These are phyloP conservation scores for Nothobranchius furzeri DNA, from an alignment of 2,113 vertebrate species.

Conservation along the genomic window DNA sequence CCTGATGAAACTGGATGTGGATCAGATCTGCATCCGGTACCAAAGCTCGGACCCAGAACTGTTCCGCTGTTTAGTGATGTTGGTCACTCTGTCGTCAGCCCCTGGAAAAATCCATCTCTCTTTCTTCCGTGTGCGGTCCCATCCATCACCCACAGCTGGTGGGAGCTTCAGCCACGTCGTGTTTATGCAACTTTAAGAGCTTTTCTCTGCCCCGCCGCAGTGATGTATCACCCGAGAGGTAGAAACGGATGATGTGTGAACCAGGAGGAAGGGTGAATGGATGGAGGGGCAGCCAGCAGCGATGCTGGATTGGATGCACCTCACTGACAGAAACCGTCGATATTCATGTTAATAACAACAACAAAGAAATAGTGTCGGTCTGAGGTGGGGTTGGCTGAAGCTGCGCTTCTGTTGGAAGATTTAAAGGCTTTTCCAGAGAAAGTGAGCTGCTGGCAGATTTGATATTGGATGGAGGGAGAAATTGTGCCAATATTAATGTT, in stretches of 20 bases:
- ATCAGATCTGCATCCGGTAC: neutral
- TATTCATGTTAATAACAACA: slow-evolving; percentile 35
- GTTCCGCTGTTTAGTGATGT: neutral
- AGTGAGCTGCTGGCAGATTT: slow-evolving; percentile 2
- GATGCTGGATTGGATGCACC: slow-evolving; percentile 27
- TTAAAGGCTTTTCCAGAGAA: slow-evolving; percentile 22
- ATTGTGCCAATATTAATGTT: slow-evolving; percentile 20
- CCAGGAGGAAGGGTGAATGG: slow-evolving; percentile 40
- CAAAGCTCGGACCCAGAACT: neutral
- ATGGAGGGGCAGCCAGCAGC: slow-evolving; percentile 24
- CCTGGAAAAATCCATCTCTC: slow-evolving; percentile 29
- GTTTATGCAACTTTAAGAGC: slow-evolving; percentile 72
- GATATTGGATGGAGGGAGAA: slow-evolving; percentile 13
- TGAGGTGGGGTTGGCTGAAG: slow-evolving; percentile 29
- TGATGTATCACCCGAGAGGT: slow-evolving; percentile 62
- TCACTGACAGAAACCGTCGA: slow-evolving; percentile 26
- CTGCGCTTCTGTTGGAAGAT: slow-evolving; percentile 31
- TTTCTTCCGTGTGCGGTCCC: slow-evolving; percentile 38
- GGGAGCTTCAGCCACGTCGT: slow-evolving; percentile 44
- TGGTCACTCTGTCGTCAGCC: neutral
- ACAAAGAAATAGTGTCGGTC: slow-evolving; percentile 6
- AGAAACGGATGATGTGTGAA: slow-evolving; percentile 66
- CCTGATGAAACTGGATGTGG: neutral
- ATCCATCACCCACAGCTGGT: slow-evolving; percentile 59
- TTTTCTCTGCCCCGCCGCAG: slow-evolving; percentile 46